Evolutionary conservation across 2,113 vertebrate genomes (phyloP).

Genomic region (Saguinus midas): DNA sequence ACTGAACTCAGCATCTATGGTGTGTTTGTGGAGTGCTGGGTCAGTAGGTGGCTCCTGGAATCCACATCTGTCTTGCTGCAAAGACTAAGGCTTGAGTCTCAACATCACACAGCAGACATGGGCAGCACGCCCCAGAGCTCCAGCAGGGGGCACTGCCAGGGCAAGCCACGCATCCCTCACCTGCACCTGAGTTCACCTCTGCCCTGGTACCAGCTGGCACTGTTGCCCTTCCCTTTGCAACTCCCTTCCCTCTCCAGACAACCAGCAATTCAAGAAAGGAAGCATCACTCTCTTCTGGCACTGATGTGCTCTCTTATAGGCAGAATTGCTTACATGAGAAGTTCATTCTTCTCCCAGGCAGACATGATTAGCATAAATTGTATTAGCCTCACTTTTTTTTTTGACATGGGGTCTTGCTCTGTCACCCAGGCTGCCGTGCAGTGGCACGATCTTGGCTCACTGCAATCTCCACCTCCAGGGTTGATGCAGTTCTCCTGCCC

Average conservation of each 20-base stretch:
- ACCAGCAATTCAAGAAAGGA: neutral
- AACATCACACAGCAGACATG: rapidly evolving
- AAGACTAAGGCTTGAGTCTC: neutral
- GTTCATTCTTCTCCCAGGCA: neutral
- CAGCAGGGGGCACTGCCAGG: rapidly evolving
- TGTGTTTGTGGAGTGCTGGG: neutral
- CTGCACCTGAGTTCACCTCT: too few relatives aligned
- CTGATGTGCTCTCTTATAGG: neutral
- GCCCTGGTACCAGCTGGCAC: neutral
- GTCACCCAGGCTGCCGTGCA: too few relatives aligned
- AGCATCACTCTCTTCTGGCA: neutral
- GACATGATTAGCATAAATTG: neutral
- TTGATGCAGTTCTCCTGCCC: too few relatives aligned
- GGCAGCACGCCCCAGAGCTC: neutral
- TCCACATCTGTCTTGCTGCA: neutral
- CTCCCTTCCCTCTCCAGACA: neutral
- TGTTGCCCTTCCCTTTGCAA: neutral
- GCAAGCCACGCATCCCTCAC: rapidly evolving
- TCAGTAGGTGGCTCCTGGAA: neutral
- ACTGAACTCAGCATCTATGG: neutral
- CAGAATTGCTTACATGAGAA: neutral
- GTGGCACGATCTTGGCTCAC: too few relatives aligned
- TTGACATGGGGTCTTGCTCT: too few relatives aligned
- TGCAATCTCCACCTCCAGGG: too few relatives aligned
- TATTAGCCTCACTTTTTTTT: neutral